Evolutionary conservation across 2,113 vertebrate species (phyloP), one percentile per base, ranked within the genome.

Genomic region (Chrysochloris asiatica): DNA sequence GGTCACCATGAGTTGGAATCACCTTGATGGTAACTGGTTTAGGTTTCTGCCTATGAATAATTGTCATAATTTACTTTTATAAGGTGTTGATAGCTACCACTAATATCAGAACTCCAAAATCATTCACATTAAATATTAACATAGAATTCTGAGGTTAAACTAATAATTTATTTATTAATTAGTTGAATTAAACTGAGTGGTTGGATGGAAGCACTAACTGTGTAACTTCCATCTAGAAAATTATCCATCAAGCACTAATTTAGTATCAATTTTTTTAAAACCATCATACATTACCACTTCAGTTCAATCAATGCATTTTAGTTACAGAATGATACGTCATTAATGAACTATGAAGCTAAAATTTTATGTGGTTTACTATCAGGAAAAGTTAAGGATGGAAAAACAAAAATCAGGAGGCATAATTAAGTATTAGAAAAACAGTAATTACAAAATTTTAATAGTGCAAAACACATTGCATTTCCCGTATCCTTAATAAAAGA

Each of bases 131-230:
- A 84, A 87, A 72, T 50, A 85, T 30, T 87, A 89, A 48, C 9
- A 48, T 13, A 89, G 33, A 94, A 95, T 71, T 85, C 43, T 77
- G 43, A 91, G 48, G 28, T 73, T 91, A 89, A 86, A 72, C 22
- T 61, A 30, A 65, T 59, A 24, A 78, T 77, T 81, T 56, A 73
- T 28, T 21, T 91, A 69, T 11, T 83, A 67, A 14, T 30, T 95
- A 88, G 11, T 93, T 61, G 38, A 83, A 82, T 54, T 79, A 81
- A 56, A 56, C 63, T 85, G 52, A 92, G 77, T 73, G 67, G 21
- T 50, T 75, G 19, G 38, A 9, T 13, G 81, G 14, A 17, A 89
- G 45, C 54, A 81, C 6, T 77, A 86, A 8, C 54, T 30, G 10
- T 13, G 41, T 56, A 61, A 41, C 83, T 48, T 90, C 36, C 47